These are phyloP conservation scores for Stichodactyla mertensii DNA, from an alignment of 64 coral and sea anemone genomes.

Conservation along the genomic window DNA sequence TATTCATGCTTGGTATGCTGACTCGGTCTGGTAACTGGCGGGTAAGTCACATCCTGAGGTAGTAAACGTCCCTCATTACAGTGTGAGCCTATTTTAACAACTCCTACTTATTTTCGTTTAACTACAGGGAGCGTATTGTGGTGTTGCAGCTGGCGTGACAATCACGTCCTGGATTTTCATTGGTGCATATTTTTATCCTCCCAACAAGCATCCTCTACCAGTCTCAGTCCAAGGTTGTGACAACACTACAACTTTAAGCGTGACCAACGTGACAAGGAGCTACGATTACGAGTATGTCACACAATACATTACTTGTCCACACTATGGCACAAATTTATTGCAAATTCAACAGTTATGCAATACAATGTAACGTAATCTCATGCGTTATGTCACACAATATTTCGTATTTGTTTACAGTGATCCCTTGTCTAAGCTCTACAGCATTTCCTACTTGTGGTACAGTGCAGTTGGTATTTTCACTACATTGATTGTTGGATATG, in stretches of 20 bases:
- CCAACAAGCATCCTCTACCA: constrained; percentile 15
- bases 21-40: constrained; percentile 43
- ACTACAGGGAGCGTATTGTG: constrained; percentile 43
- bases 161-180: constrained; percentile 68
- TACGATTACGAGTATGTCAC: constrained; percentile 33
- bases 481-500: constrained; percentile 36
- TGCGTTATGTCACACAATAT: too few relatives aligned
- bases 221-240: constrained; percentile 21
- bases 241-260: too few relatives aligned
- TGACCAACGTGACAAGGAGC: too few relatives aligned
- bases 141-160: constrained; percentile 44
- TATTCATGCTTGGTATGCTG: constrained; percentile 34
- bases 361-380: too few relatives aligned
- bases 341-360: too few relatives aligned
- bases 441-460: constrained; percentile 68
- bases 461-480: constrained; percentile 39
- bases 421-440: constrained; percentile 52
- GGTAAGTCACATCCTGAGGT: constrained; percentile 9
- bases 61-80: not conserved
- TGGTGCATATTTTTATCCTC: constrained; percentile 66
- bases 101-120: not conserved
- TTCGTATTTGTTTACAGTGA: constrained; percentile 13
- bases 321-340: not conserved
- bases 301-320: not conserved
- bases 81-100: not conserved